These are phyloP conservation scores for Bombylius discolor DNA, from an alignment of 2,888 invertebrate species.

Conservation along the genomic window DNA sequence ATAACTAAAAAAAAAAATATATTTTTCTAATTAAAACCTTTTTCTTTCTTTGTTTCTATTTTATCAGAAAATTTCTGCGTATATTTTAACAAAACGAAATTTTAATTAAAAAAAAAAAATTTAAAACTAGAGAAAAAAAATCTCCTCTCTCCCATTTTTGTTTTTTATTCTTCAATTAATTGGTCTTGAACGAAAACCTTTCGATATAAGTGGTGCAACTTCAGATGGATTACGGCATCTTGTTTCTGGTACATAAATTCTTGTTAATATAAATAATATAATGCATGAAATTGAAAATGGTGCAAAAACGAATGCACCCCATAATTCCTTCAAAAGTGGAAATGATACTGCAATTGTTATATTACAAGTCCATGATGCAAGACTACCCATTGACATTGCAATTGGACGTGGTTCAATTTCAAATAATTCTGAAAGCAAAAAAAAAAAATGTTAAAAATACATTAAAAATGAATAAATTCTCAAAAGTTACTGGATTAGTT, in stretches of 20 bases:
- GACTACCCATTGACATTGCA: conserved; percentile 76
- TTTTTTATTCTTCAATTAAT: neutral
- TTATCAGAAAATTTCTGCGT: too few species aligned
- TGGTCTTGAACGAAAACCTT: conserved; percentile 44
- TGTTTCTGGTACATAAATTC: conserved; percentile 63
- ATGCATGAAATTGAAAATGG: conserved; percentile 47
- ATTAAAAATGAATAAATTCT: neutral
- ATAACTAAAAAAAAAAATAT: too few species aligned
- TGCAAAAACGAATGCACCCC: conserved; percentile 64
- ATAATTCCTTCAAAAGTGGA: conserved; percentile 45
- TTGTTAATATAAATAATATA: conserved; percentile 33
- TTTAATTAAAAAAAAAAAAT: too few species aligned
- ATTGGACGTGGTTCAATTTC: conserved; percentile 71
- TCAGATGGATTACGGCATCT: conserved; percentile 53
- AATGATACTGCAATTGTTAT: conserved; percentile 73
- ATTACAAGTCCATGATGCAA: conserved; percentile 80
- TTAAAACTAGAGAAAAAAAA: too few species aligned
- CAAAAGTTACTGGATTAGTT: neutral
- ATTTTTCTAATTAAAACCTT: too few species aligned
- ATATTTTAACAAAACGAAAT: too few species aligned
- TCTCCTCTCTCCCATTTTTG: too few species aligned
- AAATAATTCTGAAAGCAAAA: conserved; percentile 51
- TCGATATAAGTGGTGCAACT: conserved; percentile 46
- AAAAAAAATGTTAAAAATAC: conserved; percentile 13
- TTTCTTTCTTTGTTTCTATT: too few species aligned